These are phyloP conservation scores for Fregetta grallaria DNA, from an alignment of 2,113 vertebrate genomes.

Conservation along the genomic window DNA sequence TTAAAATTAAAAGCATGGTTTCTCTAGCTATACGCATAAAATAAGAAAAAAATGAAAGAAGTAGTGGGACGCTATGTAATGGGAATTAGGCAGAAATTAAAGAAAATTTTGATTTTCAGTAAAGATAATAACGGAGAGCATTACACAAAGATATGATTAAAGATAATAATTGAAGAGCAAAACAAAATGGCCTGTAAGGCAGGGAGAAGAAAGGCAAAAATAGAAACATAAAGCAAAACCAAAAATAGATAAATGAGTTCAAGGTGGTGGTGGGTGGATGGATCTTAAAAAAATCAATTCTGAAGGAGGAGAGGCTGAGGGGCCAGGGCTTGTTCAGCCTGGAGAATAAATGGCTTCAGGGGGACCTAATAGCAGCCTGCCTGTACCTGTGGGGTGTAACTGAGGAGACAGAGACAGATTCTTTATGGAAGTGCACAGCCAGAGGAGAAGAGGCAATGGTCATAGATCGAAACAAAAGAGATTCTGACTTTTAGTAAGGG, in stretches of 20 bases:
- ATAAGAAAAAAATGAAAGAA: not conserved
- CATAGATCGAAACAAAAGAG: not conserved
- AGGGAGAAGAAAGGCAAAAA: not conserved
- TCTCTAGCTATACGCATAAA: not conserved
- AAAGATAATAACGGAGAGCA: not conserved
- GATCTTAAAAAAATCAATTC: not conserved
- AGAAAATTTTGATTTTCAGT: not conserved
- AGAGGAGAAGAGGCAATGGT: not conserved
- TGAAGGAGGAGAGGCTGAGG: not conserved
- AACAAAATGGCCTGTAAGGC: not conserved
- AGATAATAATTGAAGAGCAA: not conserved
- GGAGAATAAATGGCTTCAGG: not conserved
- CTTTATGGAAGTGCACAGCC: not conserved
- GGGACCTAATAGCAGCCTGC: not conserved
- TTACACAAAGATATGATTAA: no score
- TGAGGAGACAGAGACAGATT: not conserved
- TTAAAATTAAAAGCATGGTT: not conserved
- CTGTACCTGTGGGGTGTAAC: not conserved
- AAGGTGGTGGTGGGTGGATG: no score
- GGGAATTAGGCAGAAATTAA: not conserved
- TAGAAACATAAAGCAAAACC: not conserved
- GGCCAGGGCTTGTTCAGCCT: not conserved
- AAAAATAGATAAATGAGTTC: not conserved
- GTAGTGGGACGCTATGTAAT: not conserved
- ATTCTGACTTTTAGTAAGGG: not conserved